Evolutionary conservation across 2,113 vertebrate genomes (phyloP).

Genomic region (Holacanthus passer): DNA sequence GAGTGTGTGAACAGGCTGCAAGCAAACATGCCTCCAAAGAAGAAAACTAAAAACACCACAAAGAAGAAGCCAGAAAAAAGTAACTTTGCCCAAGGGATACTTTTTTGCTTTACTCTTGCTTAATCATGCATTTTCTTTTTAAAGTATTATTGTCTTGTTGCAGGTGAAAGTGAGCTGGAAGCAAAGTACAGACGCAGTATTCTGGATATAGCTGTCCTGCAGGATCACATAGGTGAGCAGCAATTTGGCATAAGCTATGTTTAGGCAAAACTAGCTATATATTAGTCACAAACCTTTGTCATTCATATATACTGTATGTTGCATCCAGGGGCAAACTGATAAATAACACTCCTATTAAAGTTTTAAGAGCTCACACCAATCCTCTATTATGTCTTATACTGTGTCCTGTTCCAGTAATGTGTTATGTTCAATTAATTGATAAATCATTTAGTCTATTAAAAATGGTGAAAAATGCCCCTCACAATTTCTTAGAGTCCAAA

Average conservation of each 20-base stretch:
- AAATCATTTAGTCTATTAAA: neutral
- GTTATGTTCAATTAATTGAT: neutral
- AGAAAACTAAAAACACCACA: conserved; percentile 67
- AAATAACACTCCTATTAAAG: neutral
- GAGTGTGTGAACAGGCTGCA: neutral
- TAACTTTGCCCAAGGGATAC: conserved; percentile 4
- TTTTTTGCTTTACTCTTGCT: too few relatives aligned
- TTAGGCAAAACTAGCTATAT: neutral
- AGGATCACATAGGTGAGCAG: conserved; percentile 82
- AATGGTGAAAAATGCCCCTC: neutral
- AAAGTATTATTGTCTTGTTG: conserved; percentile 26
- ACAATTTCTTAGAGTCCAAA: neutral
- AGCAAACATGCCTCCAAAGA: conserved; percentile 81
- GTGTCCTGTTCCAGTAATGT: neutral
- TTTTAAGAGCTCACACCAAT: neutral
- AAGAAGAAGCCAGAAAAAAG: conserved; percentile 64
- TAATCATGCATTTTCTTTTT: neutral
- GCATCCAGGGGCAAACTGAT: neutral
- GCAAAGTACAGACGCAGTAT: conserved; percentile 67
- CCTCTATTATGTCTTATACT: neutral
- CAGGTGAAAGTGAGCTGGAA: conserved; percentile 74
- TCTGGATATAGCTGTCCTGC: conserved; percentile 80
- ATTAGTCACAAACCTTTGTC: neutral
- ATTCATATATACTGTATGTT: neutral
- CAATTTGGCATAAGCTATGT: neutral